Percentiles rank a stretch among this genome's conserved stretches.
phyloP scores from a whole-genome alignment of 2,888 invertebrate species.

The Andrena marginata region DNA sequence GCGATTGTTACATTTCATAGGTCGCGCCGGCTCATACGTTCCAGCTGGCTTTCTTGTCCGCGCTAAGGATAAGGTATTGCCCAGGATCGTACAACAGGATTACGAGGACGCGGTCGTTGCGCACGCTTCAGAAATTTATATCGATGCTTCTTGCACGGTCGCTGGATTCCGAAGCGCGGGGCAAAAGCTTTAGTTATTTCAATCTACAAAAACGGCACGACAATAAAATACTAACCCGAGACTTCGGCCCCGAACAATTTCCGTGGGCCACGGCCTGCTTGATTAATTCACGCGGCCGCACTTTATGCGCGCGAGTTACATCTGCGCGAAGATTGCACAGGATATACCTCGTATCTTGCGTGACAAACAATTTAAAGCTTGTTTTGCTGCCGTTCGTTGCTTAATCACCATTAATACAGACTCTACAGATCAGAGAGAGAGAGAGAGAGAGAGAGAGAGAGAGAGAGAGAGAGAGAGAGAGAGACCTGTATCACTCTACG shows the following conservation, averaged over 20 bases:
- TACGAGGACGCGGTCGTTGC: slow-evolving; percentile 76
- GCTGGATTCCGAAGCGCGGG: slow-evolving; percentile 24
- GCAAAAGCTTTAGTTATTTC: slow-evolving; percentile 53
- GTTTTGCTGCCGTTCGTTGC: slow-evolving; percentile 30
- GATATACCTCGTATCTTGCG: neutral
- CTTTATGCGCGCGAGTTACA: neutral
- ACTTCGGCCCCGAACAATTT: slow-evolving; percentile 1
- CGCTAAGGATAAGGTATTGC: slow-evolving; percentile 79
- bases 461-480: too few species aligned
- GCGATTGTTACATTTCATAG: slow-evolving; percentile 74
- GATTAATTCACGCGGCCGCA: slow-evolving; percentile 20
- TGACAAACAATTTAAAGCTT: slow-evolving; percentile 19
- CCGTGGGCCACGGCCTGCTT: neutral
- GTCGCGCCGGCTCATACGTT: slow-evolving; percentile 62
- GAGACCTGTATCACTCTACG: too few species aligned
- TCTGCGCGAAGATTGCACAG: slow-evolving; percentile 7
- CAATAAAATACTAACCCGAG: slow-evolving; percentile 48
- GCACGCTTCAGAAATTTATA: slow-evolving; percentile 76
- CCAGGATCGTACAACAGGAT: slow-evolving; percentile 79
- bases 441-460: too few species aligned
- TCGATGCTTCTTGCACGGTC: slow-evolving; percentile 64
- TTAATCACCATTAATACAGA: slow-evolving; percentile 12
- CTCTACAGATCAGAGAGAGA: neutral
- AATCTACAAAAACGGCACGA: slow-evolving; percentile 61
- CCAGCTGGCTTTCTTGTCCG: slow-evolving; percentile 64